phyloP scores from a whole-genome alignment of 1,140 invertebrate genomes.

The Cydia amplana region DNA sequence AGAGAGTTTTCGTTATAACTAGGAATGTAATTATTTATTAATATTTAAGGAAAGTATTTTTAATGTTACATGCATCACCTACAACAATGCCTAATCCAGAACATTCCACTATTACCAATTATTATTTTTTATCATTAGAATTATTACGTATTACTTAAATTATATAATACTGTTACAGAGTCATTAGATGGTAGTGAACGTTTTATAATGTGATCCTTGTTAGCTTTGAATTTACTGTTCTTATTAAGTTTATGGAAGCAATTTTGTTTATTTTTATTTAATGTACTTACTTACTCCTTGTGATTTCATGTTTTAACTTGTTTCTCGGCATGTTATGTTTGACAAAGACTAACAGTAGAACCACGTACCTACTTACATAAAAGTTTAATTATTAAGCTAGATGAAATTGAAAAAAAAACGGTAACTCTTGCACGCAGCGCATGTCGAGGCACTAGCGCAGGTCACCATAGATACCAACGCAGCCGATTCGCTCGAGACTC shows the following conservation, averaged over 20 bases:
- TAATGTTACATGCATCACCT: slow-evolving; percentile 57
- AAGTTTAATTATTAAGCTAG: slow-evolving; percentile 56
- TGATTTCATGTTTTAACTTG: slow-evolving; percentile 51
- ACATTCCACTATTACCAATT: slow-evolving; percentile 60
- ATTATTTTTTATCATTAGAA: slow-evolving; percentile 46
- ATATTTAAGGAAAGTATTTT: slow-evolving; percentile 60
- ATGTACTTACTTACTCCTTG: slow-evolving; percentile 43
- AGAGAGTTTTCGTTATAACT: slow-evolving; percentile 55
- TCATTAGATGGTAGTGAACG: slow-evolving; percentile 32
- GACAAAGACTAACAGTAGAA: slow-evolving; percentile 36
- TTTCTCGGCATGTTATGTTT: slow-evolving; percentile 30
- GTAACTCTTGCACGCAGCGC: no score
- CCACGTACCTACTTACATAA: neutral
- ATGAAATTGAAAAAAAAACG: slow-evolving; percentile 51
- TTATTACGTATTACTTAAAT: slow-evolving; percentile 37
- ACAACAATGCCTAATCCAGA: slow-evolving; percentile 42
- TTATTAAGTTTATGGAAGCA: slow-evolving; percentile 10
- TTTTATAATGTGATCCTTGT: slow-evolving; percentile 39
- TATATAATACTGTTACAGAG: slow-evolving; percentile 31
- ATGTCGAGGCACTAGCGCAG: no score
- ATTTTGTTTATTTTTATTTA: slow-evolving; percentile 37
- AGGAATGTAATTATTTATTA: slow-evolving; percentile 52
- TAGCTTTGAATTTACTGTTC: slow-evolving; percentile 34
- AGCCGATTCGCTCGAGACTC: no score
- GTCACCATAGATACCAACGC: no score